These are phyloP conservation scores for Gymnorhina tibicen DNA, from an alignment of 2,113 vertebrate genomes.

Conservation along the genomic window DNA sequence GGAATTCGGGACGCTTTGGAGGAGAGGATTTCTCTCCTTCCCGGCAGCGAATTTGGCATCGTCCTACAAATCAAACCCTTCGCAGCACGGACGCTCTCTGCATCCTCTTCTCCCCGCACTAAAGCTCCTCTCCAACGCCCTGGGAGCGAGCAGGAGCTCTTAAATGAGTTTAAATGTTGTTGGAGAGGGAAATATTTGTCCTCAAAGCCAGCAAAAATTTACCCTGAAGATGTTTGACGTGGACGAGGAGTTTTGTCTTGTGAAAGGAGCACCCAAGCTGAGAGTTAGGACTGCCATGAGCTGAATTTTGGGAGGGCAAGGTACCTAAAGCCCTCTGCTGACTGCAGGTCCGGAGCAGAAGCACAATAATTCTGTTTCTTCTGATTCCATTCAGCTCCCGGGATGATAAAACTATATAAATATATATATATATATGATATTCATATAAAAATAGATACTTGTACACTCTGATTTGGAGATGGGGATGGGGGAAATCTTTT, in stretches of 20 bases:
- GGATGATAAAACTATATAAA: background rate
- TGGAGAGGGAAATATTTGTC: background rate
- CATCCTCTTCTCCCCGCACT: background rate
- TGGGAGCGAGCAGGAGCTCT: background rate
- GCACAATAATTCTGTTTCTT: background rate
- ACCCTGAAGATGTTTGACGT: background rate
- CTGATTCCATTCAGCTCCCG: background rate
- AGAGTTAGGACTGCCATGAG: background rate
- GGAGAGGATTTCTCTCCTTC: conserved; percentile 31
- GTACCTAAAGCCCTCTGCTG: background rate
- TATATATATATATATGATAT: background rate
- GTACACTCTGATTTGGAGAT: background rate
- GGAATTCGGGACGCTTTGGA: background rate
- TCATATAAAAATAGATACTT: background rate
- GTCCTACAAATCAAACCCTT: background rate
- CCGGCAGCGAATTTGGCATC: background rate
- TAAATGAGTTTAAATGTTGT: background rate
- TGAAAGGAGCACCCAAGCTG: background rate
- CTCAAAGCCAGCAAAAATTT: background rate
- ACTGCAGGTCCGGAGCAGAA: background rate
- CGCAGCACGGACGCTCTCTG: background rate
- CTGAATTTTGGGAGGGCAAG: background rate
- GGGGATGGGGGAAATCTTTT: background rate
- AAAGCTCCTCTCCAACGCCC: background rate
- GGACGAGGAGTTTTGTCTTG: background rate